Evolutionary conservation across 2,888 invertebrate genomes (phyloP).

Genomic region (Drosophila koepferae): DNA sequence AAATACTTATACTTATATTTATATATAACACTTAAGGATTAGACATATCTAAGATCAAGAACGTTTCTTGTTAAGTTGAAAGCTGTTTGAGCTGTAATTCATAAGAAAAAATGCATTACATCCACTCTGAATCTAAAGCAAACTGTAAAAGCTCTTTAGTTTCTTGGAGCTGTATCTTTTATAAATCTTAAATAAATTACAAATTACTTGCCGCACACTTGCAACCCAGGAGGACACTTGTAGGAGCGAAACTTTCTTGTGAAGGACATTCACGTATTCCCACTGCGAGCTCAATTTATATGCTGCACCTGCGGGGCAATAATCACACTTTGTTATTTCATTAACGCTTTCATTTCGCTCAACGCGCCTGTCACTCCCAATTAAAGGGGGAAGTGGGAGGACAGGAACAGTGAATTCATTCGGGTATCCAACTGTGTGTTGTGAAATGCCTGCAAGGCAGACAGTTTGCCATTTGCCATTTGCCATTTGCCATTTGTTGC

Average conservation of each 20-base stretch:
- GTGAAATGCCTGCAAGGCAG: constrained; percentile 14
- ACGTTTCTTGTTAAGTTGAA: too few relatives aligned
- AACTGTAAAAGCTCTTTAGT: background rate
- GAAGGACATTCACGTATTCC: constrained; percentile 22
- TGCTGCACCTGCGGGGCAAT: constrained; percentile 40
- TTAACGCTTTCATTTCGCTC: constrained; percentile 53
- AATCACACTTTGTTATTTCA: constrained; percentile 70
- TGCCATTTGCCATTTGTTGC: background rate
- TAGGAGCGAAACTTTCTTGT: constrained; percentile 20
- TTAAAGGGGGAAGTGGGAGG: constrained; percentile 20
- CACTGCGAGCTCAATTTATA: constrained; percentile 19
- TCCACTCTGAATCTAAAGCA: background rate
- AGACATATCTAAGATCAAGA: too few relatives aligned
- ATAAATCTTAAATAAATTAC: background rate
- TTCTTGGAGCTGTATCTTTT: background rate
- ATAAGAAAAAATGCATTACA: too few relatives aligned
- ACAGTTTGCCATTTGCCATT: background rate
- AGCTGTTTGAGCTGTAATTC: too few relatives aligned
- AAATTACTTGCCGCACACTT: constrained; percentile 18
- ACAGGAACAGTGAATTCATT: background rate
- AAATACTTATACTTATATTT: too few relatives aligned
- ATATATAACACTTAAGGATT: too few relatives aligned
- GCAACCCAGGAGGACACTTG: constrained; percentile 19
- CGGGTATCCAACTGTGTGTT: constrained; percentile 18
- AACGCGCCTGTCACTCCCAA: constrained; percentile 45